Evolutionary conservation across 1,140 invertebrate genomes (phyloP), one percentile per base, ranked within the genome.

Genomic region (Eubasilissa regina): DNA sequence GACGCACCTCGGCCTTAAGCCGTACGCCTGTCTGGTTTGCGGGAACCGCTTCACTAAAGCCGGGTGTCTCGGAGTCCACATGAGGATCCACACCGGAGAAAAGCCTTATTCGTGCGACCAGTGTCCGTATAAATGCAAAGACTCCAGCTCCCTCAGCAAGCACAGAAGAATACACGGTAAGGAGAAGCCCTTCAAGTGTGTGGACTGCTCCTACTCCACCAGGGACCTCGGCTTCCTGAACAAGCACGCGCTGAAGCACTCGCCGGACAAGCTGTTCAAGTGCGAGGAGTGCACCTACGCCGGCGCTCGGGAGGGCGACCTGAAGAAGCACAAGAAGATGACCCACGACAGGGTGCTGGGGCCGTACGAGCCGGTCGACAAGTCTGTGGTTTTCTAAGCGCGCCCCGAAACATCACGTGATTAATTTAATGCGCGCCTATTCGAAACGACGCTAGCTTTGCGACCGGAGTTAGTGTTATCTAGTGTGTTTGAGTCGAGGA

Each of bases 31-130:
- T 11, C 7, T 19, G 3, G 51, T 47, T 1, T 76, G 75, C 75
- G 58, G 55, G 10, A 58, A 76, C 3, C 43, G 43, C 8, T 76
- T 58, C 21, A 51, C 55, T 0, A 62, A 35, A 12, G 48, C 25
- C 6, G 44, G 58, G 0, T 43, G 43, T 13, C 21, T 76, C 15
- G 56, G 43, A 0, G 47, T 47, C 0, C 75, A 76, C 19, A 47
- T 64, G 56, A 17, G 56, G 4, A 64, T 66, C 15, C 75, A 76
- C 44, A 64, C 75, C 0, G 75, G 75, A 11, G 75, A 76, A 9
- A 76, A 66, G 25, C 75, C 75, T 0, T 72, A 53, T 35, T 12
- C 19, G 0, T 78, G 77, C 21, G 60, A 77, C 17, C 47, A 45
- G 10, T 77, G 73, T 19, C 0, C 53, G 0, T 75, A 75, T 53